Percentiles rank a stretch among this genome's conserved stretches.
These are phyloP conservation scores for Andricus grossulariae DNA, from an alignment of 1,140 invertebrate species.

Conservation along the genomic window DNA sequence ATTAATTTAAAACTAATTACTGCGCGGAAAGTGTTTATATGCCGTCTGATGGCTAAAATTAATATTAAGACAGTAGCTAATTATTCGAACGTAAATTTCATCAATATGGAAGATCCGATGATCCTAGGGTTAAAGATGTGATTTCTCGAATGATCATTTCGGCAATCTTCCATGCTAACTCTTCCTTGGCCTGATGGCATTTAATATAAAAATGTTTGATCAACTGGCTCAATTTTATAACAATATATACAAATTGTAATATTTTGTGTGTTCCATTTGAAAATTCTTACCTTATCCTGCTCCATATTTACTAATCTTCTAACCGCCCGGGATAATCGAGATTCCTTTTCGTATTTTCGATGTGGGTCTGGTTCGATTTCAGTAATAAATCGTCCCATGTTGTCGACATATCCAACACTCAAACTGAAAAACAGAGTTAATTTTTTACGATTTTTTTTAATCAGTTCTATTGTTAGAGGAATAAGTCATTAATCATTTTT, in stretches of 20 bases:
- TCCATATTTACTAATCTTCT: constrained; percentile 87
- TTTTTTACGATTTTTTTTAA: constrained; percentile 6
- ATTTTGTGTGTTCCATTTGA: constrained; percentile 33
- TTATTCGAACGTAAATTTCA: constrained; percentile 32
- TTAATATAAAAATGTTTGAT: constrained; percentile 8
- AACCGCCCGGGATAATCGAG: constrained; percentile 81
- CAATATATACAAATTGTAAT: constrained; percentile 14
- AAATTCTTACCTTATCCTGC: constrained; percentile 81
- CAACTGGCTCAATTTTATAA: no score
- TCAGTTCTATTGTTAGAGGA: no score
- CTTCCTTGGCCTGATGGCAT: constrained; percentile 85
- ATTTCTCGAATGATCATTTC: constrained; percentile 96
- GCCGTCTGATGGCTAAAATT: not conserved
- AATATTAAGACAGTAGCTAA: not conserved
- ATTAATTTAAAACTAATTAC: not conserved
- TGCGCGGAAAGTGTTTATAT: not conserved
- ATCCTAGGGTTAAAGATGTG: constrained; percentile 86
- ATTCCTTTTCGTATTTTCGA: constrained; percentile 79
- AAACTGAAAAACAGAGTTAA: constrained; percentile 77
- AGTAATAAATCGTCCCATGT: constrained; percentile 90
- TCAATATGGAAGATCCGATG: constrained; percentile 66
- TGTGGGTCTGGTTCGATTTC: constrained; percentile 92
- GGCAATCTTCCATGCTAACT: constrained; percentile 95
- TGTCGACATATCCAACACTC: constrained; percentile 89
- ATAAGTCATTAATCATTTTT: no score